Evolutionary conservation across 64 coral and sea anemone genomes (phyloP), one percentile per base, ranked within the genome.

Genomic region (Anthopleura sola): DNA sequence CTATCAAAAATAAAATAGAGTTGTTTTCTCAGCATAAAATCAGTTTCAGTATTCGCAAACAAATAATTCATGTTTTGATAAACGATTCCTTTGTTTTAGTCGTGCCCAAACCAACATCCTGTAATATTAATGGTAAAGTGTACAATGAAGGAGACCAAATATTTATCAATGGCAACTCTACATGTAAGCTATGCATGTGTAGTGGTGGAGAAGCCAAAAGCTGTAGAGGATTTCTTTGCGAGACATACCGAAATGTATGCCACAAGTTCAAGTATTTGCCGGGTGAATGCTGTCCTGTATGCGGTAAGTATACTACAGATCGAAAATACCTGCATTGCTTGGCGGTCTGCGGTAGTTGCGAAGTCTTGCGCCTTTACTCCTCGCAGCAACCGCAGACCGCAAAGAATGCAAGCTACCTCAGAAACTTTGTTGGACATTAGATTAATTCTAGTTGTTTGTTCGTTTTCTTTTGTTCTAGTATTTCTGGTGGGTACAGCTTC

Each of bases 201-300:
- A 48, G n/a, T 1, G 18, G 1, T 24, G 82, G 82, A 38, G 47
- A 83, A 56, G 46, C 49, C 12, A 83, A 55, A 1, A 11, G 17
- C 13, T 83, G 49, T 32, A 34, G 36, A 36, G 46, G 36, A 19
- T 20, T 36, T 56, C 26, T 6, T 23, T 83, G 82, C 16, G 15
- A 34, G 6, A 8, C 19, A 28, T 16, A 54, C 26, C 48, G 49
- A 56, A 36, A 15, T 8, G 34, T 37, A 19, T 53, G 55, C 55
- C 47, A 29, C 44, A 79, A 79, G 44, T 79, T 20, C 18, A 79
- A 79, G 34, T 47, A 56, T 83, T 21, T 60, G 36, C 16, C 48
- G 26, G 82, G 51, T 53, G 16, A 83, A 83, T 83, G 82, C 29
- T 83, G 82, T 31, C 82, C 82, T 47, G 46, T 47, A 57, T 83